A percentile compares a stretch with the other conserved stretches of the same genome.
Conservation (phyloP, 92 coral and sea anemone species). For the Virgularia gustaviana region DNA sequence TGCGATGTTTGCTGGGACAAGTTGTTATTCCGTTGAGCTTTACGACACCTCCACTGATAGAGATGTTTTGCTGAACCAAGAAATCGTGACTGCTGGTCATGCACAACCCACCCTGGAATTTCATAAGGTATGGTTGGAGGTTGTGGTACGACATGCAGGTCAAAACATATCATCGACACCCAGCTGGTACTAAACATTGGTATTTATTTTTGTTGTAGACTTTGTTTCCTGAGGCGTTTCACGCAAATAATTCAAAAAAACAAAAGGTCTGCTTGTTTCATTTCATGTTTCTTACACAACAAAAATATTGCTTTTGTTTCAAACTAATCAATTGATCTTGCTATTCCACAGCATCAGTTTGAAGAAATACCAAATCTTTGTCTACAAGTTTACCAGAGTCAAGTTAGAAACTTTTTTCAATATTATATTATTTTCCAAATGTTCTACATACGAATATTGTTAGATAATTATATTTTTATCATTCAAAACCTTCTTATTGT, state of each 20-base stretch:
- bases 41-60: slow-evolving; percentile 72
- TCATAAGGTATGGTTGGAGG: slow-evolving; percentile 78
- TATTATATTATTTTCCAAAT: no score
- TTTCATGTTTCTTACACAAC: no score
- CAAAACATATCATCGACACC: no score
- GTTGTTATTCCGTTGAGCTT: slow-evolving; percentile 71
- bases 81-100: slow-evolving; percentile 73
- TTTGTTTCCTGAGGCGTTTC: slow-evolving; percentile 69
- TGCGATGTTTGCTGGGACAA: slow-evolving; percentile 78
- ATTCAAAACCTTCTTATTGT: not conserved
- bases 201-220: slow-evolving; percentile 35
- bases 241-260: slow-evolving; percentile 10
- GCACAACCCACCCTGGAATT: slow-evolving; percentile 82
- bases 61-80: slow-evolving; percentile 71
- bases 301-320: no score
- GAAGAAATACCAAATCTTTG: slow-evolving; percentile 81
- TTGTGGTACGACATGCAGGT: no score
- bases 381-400: slow-evolving; percentile 62
- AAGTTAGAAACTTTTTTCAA: no score
- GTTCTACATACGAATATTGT: no score
- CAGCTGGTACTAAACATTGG: not conserved
- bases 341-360: slow-evolving; percentile 53
- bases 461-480: no score
- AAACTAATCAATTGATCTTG: not conserved
- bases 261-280: slow-evolving; percentile 12